Conservation (phyloP, 2,113 vertebrate genomes). For the Prolemur simus region DNA sequence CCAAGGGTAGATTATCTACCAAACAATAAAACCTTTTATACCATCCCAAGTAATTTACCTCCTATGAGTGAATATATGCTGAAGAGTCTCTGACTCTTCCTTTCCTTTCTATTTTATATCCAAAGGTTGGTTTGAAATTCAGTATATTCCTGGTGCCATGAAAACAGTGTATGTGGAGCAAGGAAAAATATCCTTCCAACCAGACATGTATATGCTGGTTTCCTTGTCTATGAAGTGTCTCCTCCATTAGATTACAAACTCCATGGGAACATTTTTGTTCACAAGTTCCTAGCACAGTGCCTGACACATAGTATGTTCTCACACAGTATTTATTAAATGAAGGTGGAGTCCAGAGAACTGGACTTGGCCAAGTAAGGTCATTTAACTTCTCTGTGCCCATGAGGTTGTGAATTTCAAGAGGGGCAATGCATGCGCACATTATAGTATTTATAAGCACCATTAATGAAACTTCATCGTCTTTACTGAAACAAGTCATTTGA, state of each 20-base stretch:
- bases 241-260: neutral
- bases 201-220: neutral
- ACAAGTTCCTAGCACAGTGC: neutral
- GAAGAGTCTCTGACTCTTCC: neutral
- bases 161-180: neutral
- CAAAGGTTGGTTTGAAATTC: neutral
- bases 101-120: neutral
- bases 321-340: neutral
- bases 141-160: neutral
- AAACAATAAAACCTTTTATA: neutral
- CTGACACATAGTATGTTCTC: neutral
- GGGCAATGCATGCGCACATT: neutral
- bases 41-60: neutral
- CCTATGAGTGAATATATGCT: neutral
- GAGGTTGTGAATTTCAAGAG: neutral
- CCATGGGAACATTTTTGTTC: neutral
- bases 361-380: neutral
- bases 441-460: neutral
- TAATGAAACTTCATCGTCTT: conserved; percentile 22
- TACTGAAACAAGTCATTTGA: neutral
- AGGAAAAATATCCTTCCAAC: neutral
- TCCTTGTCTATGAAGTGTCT: neutral
- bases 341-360: neutral
- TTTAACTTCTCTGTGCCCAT: neutral
- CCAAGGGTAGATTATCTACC: neutral